Base-by-base conservation (phyloP, 1,140 invertebrate genomes). In the Achroia grisella region DNA sequence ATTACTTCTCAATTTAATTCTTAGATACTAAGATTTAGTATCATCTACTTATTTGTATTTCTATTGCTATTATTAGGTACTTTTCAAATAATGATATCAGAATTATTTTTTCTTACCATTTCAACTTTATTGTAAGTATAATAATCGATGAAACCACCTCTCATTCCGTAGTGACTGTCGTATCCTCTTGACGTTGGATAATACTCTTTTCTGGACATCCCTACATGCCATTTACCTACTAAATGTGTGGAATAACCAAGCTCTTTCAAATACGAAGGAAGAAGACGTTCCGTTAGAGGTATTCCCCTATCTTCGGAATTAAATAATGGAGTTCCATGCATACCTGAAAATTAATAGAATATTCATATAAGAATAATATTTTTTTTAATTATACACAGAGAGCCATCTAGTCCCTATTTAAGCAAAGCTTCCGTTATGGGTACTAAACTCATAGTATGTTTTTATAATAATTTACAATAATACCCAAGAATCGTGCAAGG, bases 211-310 rank as follows among this genome's bases (percentile, higher is more conserved):
- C 86, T 86, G 44, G 88, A 90, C 71, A 89, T 93, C 0, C 94
- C 95, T 36, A 95, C 86, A 65, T 97, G 95, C 95, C 95, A 97
- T 84, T 98, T 97, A 17, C 96, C 96, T 10, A 97, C 89, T 12
- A 94, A 88, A 74, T 94, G 92, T 0, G 94, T 96, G 5, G 76
- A 74, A 73, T 97, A 98, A 0, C 95, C 95, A 0, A 90, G 71
- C n/a, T 90, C 86, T 62, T 90, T 90, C 34, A 98, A 78, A 50
- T 92, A 89, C 75, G 95, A 83, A 0, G 95, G 92, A 37, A 97
- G 73, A 1, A 94, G 69, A 36, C 90, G 91, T 55, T 92, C 89
- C 12, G 89, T 87, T 4, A 94, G 58, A 0, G 92, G 90, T 1
- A 97, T 72, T 4, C 93, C 93, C 63, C 91, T 90, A 0, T 93